These are phyloP conservation scores for Varanus salvator DNA, from an alignment of 2,113 vertebrate species.

Conservation along the genomic window DNA sequence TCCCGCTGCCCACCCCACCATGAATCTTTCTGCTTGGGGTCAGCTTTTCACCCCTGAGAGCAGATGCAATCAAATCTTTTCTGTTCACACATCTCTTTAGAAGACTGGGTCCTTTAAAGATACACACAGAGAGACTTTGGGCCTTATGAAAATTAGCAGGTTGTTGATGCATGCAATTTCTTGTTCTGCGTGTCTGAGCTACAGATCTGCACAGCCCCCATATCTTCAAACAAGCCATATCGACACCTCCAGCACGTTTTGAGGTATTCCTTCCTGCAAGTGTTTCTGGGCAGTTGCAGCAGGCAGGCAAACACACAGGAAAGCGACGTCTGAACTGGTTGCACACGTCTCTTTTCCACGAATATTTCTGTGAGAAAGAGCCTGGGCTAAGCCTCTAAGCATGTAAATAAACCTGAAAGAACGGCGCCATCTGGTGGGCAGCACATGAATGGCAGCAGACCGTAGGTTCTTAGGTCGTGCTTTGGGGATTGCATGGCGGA, in stretches of 20 bases:
- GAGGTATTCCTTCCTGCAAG: neutral
- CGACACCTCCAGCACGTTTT: neutral
- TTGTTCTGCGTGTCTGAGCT: no score
- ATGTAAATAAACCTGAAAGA: neutral
- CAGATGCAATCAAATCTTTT: no score
- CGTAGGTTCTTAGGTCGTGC: neutral
- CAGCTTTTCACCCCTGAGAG: no score
- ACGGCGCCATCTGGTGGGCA: conserved; percentile 75
- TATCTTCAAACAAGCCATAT: neutral
- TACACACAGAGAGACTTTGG: no score
- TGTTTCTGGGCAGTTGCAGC: neutral
- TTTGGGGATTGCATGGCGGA: no score
- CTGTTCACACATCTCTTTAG: no score
- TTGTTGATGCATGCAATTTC: no score
- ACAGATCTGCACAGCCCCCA: no score
- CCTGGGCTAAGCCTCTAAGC: neutral
- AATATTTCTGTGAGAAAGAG: neutral
- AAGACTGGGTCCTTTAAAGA: no score
- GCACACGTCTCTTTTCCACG: neutral
- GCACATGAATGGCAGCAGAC: neutral
- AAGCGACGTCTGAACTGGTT: neutral
- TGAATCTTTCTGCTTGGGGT: no score
- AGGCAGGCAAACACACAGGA: neutral
- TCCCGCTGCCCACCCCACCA: no score
- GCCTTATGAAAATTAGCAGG: no score